A percentile compares a stretch with the other conserved stretches of the same genome.
phyloP scores from a whole-genome alignment of 1,140 invertebrate species.

The Drosophila santomea region DNA sequence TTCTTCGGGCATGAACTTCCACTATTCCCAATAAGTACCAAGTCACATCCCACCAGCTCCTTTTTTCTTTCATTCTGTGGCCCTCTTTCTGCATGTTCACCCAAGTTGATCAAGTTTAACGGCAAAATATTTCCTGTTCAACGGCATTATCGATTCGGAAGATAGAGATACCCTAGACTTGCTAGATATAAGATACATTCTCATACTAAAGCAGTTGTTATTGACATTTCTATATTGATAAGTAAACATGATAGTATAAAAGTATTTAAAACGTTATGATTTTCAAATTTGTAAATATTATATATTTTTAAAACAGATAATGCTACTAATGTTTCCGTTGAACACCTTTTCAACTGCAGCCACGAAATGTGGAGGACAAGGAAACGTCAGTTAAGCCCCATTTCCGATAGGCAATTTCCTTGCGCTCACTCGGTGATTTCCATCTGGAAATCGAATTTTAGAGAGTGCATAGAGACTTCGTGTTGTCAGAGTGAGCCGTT shows the following conservation, averaged over 20 bases:
- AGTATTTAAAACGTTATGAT: no score
- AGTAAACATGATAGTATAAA: no score
- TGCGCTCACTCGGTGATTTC: slow-evolving; percentile 18
- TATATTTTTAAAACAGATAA: not conserved
- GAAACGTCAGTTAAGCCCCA: slow-evolving; percentile 2
- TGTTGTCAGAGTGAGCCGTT: slow-evolving; percentile 20
- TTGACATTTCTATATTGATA: no score
- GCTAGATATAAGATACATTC: not conserved
- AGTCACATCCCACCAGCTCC: slow-evolving; percentile 4
- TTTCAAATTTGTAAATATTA: not conserved
- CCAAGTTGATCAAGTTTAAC: slow-evolving; percentile 49
- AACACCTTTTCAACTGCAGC: no score
- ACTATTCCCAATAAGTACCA: slow-evolving; percentile 53
- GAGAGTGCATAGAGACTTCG: slow-evolving; percentile 43
- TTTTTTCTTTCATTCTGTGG: not conserved
- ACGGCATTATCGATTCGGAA: not conserved
- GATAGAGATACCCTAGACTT: not conserved
- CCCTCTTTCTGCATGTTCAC: slow-evolving; percentile 32
- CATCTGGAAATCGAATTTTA: slow-evolving; percentile 25
- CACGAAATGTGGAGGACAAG: not conserved
- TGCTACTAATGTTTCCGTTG: not conserved
- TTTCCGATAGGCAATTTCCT: slow-evolving; percentile 42
- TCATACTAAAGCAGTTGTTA: no score
- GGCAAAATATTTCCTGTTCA: slow-evolving; percentile 29
- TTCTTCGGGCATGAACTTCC: slow-evolving; percentile 46